phyloP scores from a whole-genome alignment of 2,113 vertebrate genomes.

The Gopherus flavomarginatus region DNA sequence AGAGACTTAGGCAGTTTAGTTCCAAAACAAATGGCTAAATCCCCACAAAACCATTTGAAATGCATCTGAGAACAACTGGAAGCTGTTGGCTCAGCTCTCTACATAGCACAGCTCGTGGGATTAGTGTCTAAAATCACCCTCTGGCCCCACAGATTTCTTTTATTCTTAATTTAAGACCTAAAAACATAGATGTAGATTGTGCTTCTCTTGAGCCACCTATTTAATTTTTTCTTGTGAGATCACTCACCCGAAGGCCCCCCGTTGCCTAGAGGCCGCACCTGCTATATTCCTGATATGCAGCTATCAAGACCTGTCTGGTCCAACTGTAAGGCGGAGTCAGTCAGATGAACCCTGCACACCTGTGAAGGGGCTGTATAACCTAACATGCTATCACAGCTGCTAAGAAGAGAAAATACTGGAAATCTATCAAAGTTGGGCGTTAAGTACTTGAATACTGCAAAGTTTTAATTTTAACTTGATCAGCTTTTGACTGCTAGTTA shows the following conservation, averaged over 20 bases:
- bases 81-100: neutral
- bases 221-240: neutral
- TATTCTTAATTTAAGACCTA: neutral
- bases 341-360: neutral
- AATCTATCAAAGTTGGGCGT: neutral
- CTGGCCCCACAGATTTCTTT: neutral
- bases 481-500: neutral
- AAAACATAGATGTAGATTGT: neutral
- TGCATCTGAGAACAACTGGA: neutral
- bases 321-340: neutral
- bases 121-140: neutral
- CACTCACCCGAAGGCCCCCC: no score
- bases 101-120: neutral
- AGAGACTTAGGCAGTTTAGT: neutral
- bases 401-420: neutral
- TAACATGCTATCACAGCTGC: fast-evolving
- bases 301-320: no score
- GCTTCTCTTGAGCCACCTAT: neutral
- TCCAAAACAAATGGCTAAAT: neutral
- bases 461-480: neutral
- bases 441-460: neutral
- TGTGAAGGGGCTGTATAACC: neutral
- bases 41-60: neutral
- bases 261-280: neutral
- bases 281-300: neutral